Evolutionary conservation across 1,140 invertebrate species (phyloP).

Genomic region (Diorhabda sublineata): DNA sequence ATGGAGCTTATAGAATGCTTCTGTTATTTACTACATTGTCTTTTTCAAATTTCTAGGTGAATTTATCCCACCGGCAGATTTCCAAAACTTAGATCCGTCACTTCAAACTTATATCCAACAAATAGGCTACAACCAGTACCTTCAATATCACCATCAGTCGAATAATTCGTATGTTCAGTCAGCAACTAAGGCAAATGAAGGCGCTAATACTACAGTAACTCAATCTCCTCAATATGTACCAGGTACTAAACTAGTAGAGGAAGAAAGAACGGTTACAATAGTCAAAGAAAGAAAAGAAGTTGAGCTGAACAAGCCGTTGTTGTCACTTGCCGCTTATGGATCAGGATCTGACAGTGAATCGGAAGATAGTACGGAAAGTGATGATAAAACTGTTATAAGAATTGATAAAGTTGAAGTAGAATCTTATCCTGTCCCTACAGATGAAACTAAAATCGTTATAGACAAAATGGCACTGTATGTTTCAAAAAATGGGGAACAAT

Average conservation of each 20-base stretch:
- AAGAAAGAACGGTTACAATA: conserved; percentile 7
- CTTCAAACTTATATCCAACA: conserved; percentile 40
- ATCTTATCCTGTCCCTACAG: conserved; percentile 55
- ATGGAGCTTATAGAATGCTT: too few relatives aligned
- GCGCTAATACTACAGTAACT: conserved; percentile 28
- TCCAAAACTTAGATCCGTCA: conserved; percentile 29
- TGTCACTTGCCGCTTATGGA: conserved; percentile 56
- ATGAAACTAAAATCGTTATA: conserved; percentile 80
- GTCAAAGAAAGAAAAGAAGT: background rate
- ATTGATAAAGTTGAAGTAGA: conserved; percentile 43
- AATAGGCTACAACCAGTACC: conserved; percentile 40
- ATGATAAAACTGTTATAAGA: conserved; percentile 19
- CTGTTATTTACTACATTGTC: too few relatives aligned
- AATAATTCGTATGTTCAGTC: conserved; percentile 43
- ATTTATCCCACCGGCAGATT: conserved; percentile 25
- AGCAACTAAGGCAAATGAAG: conserved; percentile 39
- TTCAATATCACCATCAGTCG: conserved; percentile 34
- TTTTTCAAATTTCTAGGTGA: background rate
- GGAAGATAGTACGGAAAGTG: conserved; percentile 42
- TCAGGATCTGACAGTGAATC: conserved; percentile 49
- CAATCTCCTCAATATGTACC: conserved; percentile 14
- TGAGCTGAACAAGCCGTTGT: conserved; percentile 34
- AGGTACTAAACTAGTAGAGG: background rate
- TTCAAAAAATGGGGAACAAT: conserved; percentile 87
- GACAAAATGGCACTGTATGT: conserved; percentile 96